Conservation (phyloP, 2,113 vertebrate genomes). For the Fregetta grallaria region DNA sequence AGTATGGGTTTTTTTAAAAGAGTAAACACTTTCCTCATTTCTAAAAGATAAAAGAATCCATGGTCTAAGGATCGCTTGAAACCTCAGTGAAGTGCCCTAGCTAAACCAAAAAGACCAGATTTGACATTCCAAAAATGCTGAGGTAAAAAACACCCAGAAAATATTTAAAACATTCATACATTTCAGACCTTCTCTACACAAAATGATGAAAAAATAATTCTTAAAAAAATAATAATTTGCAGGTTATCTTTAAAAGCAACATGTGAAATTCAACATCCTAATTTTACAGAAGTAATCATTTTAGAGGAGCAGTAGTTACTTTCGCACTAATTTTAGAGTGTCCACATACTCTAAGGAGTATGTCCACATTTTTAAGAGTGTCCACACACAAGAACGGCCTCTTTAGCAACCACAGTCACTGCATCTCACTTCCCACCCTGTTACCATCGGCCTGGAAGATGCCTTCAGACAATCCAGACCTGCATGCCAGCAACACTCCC, state of each 20-base stretch:
- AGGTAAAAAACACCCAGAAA: neutral
- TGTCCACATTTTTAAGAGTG: neutral
- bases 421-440: neutral
- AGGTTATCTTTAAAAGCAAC: neutral
- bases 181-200: neutral
- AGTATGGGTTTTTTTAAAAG: neutral
- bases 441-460: neutral
- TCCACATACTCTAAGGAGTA: neutral
- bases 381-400: neutral
- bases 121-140: neutral
- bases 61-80: neutral
- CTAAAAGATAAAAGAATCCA: neutral
- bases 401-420: neutral
- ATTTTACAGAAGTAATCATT: neutral
- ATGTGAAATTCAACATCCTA: neutral
- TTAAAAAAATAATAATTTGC: neutral
- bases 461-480: neutral
- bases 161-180: neutral
- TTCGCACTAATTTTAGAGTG: neutral
- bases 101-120: neutral
- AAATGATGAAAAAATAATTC: neutral
- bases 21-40: neutral
- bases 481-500: accelerated
- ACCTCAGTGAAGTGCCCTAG: neutral
- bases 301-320: neutral